Conservation (phyloP, 2,888 invertebrate genomes). For the Dryobotodes eremita region DNA sequence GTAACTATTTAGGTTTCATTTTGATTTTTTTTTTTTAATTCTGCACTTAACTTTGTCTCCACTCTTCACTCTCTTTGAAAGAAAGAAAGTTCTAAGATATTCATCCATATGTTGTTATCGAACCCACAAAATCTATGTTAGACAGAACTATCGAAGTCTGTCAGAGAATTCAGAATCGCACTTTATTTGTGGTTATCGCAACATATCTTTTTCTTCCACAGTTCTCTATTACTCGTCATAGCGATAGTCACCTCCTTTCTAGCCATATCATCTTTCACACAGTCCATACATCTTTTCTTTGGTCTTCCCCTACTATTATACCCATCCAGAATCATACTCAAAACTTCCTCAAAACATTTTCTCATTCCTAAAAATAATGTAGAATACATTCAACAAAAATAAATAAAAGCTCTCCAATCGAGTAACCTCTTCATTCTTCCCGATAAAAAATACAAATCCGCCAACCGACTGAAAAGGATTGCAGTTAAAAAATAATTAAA, state of each 20-base stretch:
- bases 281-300: neutral
- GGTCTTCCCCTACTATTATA: too few relatives aligned
- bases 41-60: too few relatives aligned
- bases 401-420: neutral
- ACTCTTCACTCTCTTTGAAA: neutral
- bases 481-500: conserved; percentile 18
- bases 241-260: neutral
- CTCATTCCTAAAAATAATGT: neutral
- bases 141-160: neutral
- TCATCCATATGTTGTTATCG: too few relatives aligned
- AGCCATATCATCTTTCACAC: neutral
- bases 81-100: neutral
- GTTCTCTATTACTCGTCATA: neutral
- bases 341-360: too few relatives aligned
- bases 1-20: too few relatives aligned
- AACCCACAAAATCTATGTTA: too few relatives aligned
- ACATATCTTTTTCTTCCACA: neutral
- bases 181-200: neutral
- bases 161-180: neutral
- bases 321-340: too few relatives aligned
- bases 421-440: conserved; percentile 17
- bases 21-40: neutral
- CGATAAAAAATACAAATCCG: conserved; percentile 38
- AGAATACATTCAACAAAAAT: conserved; percentile 4
- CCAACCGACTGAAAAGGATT: conserved; percentile 39